Percentiles rank a stretch among this genome's conserved stretches.
Evolutionary conservation across 92 coral and sea anemone species (phyloP).

Genomic region (Porites evermanni): DNA sequence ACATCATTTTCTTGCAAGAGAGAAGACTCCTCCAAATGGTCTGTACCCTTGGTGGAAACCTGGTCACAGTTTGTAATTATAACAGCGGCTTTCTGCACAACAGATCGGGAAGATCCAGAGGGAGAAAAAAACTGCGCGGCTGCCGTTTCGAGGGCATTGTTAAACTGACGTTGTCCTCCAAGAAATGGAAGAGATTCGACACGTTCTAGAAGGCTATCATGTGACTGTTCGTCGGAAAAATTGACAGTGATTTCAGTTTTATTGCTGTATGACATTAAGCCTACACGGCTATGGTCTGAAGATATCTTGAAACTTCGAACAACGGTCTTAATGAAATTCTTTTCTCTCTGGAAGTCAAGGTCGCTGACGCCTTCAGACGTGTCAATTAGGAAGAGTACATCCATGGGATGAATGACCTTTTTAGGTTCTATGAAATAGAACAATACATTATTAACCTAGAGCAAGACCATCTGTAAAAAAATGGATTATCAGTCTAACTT

Average conservation of each 20-base stretch:
- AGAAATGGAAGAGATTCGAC: conserved; percentile 54
- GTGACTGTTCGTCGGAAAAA: conserved; percentile 47
- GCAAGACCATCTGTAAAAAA: no score
- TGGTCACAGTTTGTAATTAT: conserved; percentile 30
- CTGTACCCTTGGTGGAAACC: conserved; percentile 2
- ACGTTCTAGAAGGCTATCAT: conserved; percentile 29
- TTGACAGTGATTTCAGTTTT: conserved; percentile 44
- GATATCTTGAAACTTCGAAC: conserved; percentile 53
- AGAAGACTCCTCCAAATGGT: conserved; percentile 28
- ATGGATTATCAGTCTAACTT: no score
- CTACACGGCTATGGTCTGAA: conserved; percentile 50
- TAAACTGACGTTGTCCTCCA: conserved; percentile 34
- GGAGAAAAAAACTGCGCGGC: conserved; percentile 30
- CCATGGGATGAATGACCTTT: conserved; percentile 38
- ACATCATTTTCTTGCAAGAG: conserved; percentile 60
- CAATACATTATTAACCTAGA: not conserved
- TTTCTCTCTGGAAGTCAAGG: conserved; percentile 42
- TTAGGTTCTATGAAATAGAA: conserved; percentile 23
- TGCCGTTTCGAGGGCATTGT: conserved; percentile 33
- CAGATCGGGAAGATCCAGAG: conserved; percentile 33
- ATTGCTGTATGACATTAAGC: conserved; percentile 57
- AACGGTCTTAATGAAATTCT: conserved; percentile 49
- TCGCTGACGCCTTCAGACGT: conserved; percentile 47
- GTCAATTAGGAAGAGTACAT: conserved; percentile 59
- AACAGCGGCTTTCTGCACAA: conserved; percentile 14